A percentile compares a stretch with the other conserved stretches of the same genome.
phyloP scores from a whole-genome alignment of 2,797 vertebrate genomes.

The Clangula hyemalis region DNA sequence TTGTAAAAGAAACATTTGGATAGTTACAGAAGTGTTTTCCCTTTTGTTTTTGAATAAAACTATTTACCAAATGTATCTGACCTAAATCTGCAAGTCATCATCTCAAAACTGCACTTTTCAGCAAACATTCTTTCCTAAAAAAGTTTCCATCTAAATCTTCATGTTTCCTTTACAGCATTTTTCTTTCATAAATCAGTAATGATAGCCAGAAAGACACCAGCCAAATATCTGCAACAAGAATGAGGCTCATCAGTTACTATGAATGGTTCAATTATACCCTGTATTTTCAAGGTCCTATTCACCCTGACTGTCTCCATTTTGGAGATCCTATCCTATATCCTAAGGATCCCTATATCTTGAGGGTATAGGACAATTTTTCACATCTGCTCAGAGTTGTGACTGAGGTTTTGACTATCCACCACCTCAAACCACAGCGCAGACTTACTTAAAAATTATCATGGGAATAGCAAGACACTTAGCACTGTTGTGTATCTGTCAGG shows the following conservation, averaged over 20 bases:
- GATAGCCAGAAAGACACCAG: constrained; percentile 44
- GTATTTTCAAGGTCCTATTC: constrained; percentile 28
- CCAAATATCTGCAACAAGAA: constrained; percentile 46
- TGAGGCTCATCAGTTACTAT: constrained; percentile 28
- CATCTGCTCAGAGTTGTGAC: neutral
- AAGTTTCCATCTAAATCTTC: constrained; percentile 38
- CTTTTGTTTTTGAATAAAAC: constrained; percentile 41
- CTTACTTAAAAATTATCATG: neutral
- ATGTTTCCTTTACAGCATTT: constrained; percentile 28
- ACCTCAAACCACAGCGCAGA: constrained; percentile 1
- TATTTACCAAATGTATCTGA: constrained; percentile 30
- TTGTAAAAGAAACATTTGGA: constrained; percentile 42
- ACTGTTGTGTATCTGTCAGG: neutral
- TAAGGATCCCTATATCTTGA: neutral
- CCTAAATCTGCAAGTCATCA: constrained; percentile 60
- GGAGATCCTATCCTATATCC: neutral
- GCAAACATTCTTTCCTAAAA: constrained; percentile 52
- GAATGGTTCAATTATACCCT: neutral
- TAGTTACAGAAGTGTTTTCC: constrained; percentile 22
- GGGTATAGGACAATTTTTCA: neutral
- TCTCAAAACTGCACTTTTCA: constrained; percentile 51
- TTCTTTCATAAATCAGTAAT: constrained; percentile 54
- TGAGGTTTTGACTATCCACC: neutral
- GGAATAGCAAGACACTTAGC: neutral
- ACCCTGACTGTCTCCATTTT: neutral